phyloP scores from a whole-genome alignment of 2,888 invertebrate species.

The Leptopilina drosophilae region DNA sequence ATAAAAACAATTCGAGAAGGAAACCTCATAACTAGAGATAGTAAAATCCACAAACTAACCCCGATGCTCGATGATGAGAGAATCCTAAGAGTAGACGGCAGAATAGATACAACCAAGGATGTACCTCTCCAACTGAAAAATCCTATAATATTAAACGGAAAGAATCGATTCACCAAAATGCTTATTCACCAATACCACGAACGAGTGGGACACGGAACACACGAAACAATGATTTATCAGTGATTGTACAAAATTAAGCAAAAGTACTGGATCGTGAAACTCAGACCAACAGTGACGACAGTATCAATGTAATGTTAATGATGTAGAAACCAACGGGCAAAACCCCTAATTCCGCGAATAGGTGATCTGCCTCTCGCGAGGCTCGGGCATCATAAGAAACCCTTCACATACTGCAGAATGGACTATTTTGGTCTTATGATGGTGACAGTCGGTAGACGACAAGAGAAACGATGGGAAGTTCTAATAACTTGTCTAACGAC shows the following conservation, averaged over 20 bases:
- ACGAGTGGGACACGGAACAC: slow-evolving; percentile 34
- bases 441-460: slow-evolving; percentile 49
- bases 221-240: slow-evolving; percentile 45
- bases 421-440: slow-evolving; percentile 57
- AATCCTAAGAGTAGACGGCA: slow-evolving; percentile 33
- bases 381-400: slow-evolving; percentile 45
- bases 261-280: slow-evolving; percentile 47
- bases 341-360: slow-evolving; percentile 43
- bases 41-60: slow-evolving; percentile 16
- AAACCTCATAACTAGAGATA: slow-evolving; percentile 10
- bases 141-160: slow-evolving; percentile 55
- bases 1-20: slow-evolving; percentile 29
- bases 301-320: not conserved
- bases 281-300: slow-evolving; percentile 44
- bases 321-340: slow-evolving; percentile 19
- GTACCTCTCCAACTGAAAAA: slow-evolving; percentile 37
- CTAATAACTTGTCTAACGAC: slow-evolving; percentile 55
- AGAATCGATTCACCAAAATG: slow-evolving; percentile 46
- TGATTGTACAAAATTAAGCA: slow-evolving; percentile 48
- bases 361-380: slow-evolving; percentile 1
- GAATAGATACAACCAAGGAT: slow-evolving; percentile 34
- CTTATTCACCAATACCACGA: slow-evolving; percentile 50
- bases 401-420: slow-evolving; percentile 47
- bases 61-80: slow-evolving; percentile 27
- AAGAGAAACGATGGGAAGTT: slow-evolving; percentile 58